These are phyloP conservation scores for Ophioninae sp. DNA, from an alignment of 2,888 invertebrate species.

Conservation along the genomic window DNA sequence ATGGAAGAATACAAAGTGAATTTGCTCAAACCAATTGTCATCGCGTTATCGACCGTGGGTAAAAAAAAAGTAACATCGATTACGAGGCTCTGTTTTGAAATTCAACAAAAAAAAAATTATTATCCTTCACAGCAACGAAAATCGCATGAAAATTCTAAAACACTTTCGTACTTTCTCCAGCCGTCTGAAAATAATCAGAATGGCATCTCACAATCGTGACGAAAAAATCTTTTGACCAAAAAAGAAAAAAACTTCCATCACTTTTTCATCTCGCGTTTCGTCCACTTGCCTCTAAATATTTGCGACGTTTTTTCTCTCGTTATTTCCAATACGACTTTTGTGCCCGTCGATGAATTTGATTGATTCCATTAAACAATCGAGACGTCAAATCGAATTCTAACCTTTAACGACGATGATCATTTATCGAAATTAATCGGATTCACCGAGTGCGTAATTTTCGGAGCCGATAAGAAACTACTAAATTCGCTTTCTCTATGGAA, in stretches of 20 bases:
- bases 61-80: conserved; percentile 8
- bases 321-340: conserved; percentile 18
- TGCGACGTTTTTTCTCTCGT: conserved; percentile 8
- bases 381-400: conserved; percentile 32
- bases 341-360: neutral
- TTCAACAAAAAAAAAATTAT: neutral
- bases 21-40: conserved; percentile 64
- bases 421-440: conserved; percentile 23
- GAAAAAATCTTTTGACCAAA: neutral
- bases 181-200: neutral
- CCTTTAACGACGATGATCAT: conserved; percentile 43
- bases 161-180: neutral
- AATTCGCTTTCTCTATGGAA: conserved; percentile 23
- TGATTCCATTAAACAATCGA: neutral
- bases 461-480: conserved; percentile 43
- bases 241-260: neutral
- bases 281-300: conserved; percentile 8
- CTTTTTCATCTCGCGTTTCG: neutral
- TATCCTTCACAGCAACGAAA: neutral
- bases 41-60: conserved; percentile 43
- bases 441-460: conserved; percentile 4
- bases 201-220: neutral
- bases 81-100: conserved; percentile 14
- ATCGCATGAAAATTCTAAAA: conserved; percentile 16
- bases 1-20: conserved; percentile 81